A percentile compares a stretch with the other conserved stretches of the same genome.
These are phyloP conservation scores for Hypomecis atomaria DNA, from an alignment of 2,888 invertebrate genomes.

Conservation along the genomic window DNA sequence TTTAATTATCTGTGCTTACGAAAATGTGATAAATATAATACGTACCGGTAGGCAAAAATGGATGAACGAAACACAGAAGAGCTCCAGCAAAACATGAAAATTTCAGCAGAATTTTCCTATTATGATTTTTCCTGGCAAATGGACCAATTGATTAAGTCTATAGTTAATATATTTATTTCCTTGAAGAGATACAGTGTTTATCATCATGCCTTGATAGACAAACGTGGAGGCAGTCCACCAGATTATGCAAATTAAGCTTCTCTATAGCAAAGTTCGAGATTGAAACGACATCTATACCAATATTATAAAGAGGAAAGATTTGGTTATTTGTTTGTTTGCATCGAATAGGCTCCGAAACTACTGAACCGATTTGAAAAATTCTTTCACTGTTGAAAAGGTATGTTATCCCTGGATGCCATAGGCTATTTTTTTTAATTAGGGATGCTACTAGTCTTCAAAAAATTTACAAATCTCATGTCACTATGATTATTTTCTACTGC, in stretches of 20 bases:
- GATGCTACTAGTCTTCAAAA: no score
- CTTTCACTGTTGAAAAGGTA: no score
- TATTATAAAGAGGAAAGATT: no score
- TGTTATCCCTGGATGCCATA: no score
- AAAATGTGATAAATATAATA: conserved; percentile 22
- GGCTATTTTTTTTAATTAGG: no score
- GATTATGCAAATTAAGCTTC: conserved; percentile 68
- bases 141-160: conserved; percentile 83
- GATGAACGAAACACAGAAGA: conserved; percentile 83
- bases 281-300: conserved; percentile 68
- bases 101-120: conserved; percentile 83
- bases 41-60: conserved; percentile 84
- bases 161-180: conserved; percentile 92
- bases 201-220: conserved; percentile 90
- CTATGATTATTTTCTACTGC: conserved; percentile 50
- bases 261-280: conserved; percentile 61
- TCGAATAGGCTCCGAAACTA: no score
- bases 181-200: conserved; percentile 89
- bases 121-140: conserved; percentile 83
- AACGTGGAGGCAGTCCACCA: conserved; percentile 88
- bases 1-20: no score
- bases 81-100: conserved; percentile 83
- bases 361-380: no score
- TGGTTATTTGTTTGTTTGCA: no score
- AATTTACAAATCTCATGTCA: conserved; percentile 49